A percentile compares a stretch with the other conserved stretches of the same genome.
Evolutionary conservation across 1,140 invertebrate genomes (phyloP).

Genomic region (Pogonognathellus flavescens): DNA sequence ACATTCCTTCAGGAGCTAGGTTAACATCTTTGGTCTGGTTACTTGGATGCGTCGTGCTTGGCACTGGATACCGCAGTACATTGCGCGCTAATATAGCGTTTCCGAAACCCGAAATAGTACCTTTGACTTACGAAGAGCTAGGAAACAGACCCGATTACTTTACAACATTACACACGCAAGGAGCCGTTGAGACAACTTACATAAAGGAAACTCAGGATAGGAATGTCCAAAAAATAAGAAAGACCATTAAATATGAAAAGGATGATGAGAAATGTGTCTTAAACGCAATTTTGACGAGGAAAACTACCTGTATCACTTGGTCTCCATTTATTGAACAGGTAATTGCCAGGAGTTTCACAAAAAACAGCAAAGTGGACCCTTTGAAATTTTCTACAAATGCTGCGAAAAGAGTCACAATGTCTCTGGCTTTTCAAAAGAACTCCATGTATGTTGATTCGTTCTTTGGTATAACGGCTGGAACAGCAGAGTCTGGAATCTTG

Average conservation of each 20-base stretch:
- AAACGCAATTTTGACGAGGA: conserved; percentile 8
- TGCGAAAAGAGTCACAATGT: background rate
- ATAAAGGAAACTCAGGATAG: background rate
- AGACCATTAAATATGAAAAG: background rate
- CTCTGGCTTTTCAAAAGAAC: conserved; percentile 24
- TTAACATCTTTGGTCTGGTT: conserved; percentile 10
- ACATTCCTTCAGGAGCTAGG: conserved; percentile 10
- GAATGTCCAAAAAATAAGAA: background rate
- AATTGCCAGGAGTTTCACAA: conserved; percentile 4
- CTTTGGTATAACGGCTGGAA: conserved; percentile 7
- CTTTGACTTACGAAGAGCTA: conserved; percentile 9
- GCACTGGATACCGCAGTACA: conserved; percentile 31
- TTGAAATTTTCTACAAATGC: background rate
- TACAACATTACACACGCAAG: conserved; percentile 6
- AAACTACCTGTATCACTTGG: conserved; percentile 36
- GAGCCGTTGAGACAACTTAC: conserved; percentile 27
- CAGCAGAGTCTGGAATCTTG: background rate
- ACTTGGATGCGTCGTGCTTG: conserved; percentile 4
- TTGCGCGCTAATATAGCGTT: conserved; percentile 26
- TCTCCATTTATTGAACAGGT: conserved; percentile 42
- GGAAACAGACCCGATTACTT: conserved; percentile 24
- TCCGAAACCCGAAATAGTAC: conserved; percentile 22
- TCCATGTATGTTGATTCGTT: conserved; percentile 15
- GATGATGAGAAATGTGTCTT: background rate
- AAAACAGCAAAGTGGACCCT: conserved; percentile 35